Evolutionary conservation across 2,888 invertebrate genomes (phyloP), one percentile per base, ranked within the genome.

Genomic region (Cantharis rufa): DNA sequence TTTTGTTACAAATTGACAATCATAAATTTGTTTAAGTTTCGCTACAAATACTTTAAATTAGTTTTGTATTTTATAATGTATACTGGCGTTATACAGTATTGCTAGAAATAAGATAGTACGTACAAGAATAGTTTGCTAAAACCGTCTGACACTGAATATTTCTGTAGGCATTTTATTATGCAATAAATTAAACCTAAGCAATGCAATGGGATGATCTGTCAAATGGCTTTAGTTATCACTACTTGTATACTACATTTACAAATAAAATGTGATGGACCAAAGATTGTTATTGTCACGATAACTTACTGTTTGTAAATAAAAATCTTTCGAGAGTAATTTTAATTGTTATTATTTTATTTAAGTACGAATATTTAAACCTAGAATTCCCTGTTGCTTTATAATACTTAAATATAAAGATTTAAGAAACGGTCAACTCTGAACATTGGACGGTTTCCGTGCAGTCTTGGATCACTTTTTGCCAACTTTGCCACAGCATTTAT

Each of bases 251-350:
- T 21, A 66, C 16, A 21, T 21, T 24, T 66, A 66, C 18, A 18
- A 63, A 21, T 66, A 24, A 66, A 66, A 66, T 66, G 64, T 66
- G 64, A 66, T 66, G 64, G 64, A 66, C 64, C 64, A 66, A 66
- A 66, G 15, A 66, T 66, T 66, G 64, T 66, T 66, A 66, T 66
- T 66, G 64, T 66, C 64, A 66, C 18, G 24, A 66, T 21, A 66
- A 66, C 64, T 48, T 48, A 48, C 48, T 66, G 24, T 66, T 66
- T 66, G 64, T 66, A 66, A 66, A 66, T 66, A 66, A 66, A 66
- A 66, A 18, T 66, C 64, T 66, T 66, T 66, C 64, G 24, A 66
- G 24, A 18, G 21, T 15, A 13, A 13, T 18, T 5, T 21, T 11
- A 64, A 10, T 66, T 66, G 9, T 66, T 66, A 32, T 32, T 32